Base-by-base conservation (phyloP, 2,888 invertebrate species). In the Hydraecia micacea region DNA sequence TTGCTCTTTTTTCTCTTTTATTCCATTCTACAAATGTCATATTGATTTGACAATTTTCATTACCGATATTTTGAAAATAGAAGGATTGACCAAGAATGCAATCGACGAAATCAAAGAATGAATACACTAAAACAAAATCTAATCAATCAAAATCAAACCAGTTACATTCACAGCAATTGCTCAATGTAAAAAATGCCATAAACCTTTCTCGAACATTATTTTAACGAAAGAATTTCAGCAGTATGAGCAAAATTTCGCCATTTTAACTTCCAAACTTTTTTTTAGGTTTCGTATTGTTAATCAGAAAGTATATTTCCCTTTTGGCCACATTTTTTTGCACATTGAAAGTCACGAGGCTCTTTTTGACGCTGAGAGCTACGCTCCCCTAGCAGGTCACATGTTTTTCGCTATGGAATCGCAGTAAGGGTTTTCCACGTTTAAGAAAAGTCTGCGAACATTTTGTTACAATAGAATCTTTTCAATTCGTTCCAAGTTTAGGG, bases 331-430 rank as follows among this genome's bases (percentile, higher is more conserved):
- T 87, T 67, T 55, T 72, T 28, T n/a, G 46, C 55, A 62, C 65
- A 78, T 80, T 86, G 2, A 0, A 0, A 55, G 65, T 80, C 87
- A 80, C 88, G 87, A 86, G 79, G 72, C 15, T 39, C 36, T 62
- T 6, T 46, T 65, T 25, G 21, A 13, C 11, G 55, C 11, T 21
- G 2, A n/a, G 60, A 70, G 68, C 39, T 66, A 82, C 63, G 68
- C 46, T 68, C 25, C 46, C 13, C 3, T 32, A 9, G 13, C 9
- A 0, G 7, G 70, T 58, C 84, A 84, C 87, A 84, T 84, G 83
- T 79, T 55, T 67, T 52, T 25, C 49, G 18, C 13, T 9, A 46
- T n/a, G 58, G 49, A 25, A 8, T 8, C 7, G 21, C 18, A 32
- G 6, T n/a, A 42, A 2, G 5, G 15, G 28, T 6, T 18, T 36